These are phyloP conservation scores for Scytalopus superciliaris DNA, from an alignment of 2,113 vertebrate species.

Conservation along the genomic window DNA sequence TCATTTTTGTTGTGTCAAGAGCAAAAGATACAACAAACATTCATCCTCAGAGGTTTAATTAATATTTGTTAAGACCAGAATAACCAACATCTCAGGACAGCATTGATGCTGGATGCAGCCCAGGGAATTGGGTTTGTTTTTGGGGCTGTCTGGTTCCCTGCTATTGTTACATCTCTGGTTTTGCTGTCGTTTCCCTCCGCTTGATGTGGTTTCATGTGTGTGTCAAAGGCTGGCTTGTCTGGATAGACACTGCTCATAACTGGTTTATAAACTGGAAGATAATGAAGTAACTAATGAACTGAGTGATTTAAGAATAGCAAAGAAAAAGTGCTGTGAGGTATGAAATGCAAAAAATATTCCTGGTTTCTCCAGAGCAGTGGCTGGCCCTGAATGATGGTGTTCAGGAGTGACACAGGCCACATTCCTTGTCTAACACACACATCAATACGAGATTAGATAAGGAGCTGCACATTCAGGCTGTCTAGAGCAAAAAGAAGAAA, in stretches of 20 bases:
- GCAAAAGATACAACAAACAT: slow-evolving; percentile 9
- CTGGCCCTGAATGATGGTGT: not conserved
- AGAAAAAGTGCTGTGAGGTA: not conserved
- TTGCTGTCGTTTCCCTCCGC: not conserved
- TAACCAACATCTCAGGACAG: not conserved
- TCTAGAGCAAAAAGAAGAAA: not conserved
- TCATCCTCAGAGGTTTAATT: slow-evolving; percentile 29
- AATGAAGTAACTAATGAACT: not conserved
- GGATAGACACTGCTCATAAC: not conserved
- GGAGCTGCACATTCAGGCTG: not conserved
- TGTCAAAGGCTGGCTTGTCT: slow-evolving; percentile 14
- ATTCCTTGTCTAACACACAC: not conserved
- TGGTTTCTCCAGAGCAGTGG: not conserved
- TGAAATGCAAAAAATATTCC: not conserved
- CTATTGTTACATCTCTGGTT: not conserved
- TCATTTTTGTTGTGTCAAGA: slow-evolving; percentile 21
- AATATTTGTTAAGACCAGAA: not conserved
- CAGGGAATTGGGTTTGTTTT: slow-evolving; percentile 24
- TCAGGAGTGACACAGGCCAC: not conserved
- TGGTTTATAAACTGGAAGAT: not conserved
- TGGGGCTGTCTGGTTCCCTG: not conserved
- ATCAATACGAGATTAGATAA: not conserved
- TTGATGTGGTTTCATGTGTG: not conserved
- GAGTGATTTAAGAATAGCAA: not conserved
- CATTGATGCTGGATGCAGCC: not conserved